phyloP scores from a whole-genome alignment of 64 coral and sea anemone species.

The Orbicella faveolata region DNA sequence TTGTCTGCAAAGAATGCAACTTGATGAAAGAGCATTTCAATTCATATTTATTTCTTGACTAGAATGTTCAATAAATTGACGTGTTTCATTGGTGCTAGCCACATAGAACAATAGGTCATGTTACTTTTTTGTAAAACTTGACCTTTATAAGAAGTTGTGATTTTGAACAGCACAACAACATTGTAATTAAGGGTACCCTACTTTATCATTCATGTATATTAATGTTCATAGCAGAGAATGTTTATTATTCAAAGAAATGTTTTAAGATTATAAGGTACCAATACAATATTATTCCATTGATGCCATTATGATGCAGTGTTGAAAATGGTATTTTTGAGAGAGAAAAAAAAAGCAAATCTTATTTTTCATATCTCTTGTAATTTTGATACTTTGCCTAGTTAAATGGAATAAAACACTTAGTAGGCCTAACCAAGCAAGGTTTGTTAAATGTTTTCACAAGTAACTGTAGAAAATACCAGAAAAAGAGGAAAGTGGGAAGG shows the following conservation, averaged over 20 bases:
- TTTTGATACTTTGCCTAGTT: conserved; percentile 14
- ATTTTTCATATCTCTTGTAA: conserved; percentile 38
- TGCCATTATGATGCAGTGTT: not conserved
- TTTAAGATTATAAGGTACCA: conserved; percentile 13
- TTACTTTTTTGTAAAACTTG: not conserved
- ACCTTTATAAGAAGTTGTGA: not conserved
- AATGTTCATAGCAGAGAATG: conserved; percentile 19
- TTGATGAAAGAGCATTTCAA: too few species aligned
- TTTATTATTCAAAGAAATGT: conserved; percentile 23
- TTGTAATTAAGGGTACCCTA: not conserved
- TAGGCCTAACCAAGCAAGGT: not conserved
- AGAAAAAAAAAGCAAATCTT: not conserved
- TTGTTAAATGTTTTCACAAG: not conserved
- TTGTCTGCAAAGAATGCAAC: too few species aligned
- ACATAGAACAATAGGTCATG: too few species aligned
- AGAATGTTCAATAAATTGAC: too few species aligned
- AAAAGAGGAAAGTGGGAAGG: too few species aligned
- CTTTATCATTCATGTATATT: not conserved
- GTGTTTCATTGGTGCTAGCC: too few species aligned
- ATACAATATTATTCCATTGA: not conserved
- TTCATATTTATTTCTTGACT: too few species aligned
- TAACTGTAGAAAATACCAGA: not conserved
- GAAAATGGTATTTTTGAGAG: conserved; percentile 41
- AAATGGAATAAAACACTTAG: not conserved
- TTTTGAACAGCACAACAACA: not conserved